phyloP scores from a whole-genome alignment of 2,888 invertebrate species.

The Drosophila recens region DNA sequence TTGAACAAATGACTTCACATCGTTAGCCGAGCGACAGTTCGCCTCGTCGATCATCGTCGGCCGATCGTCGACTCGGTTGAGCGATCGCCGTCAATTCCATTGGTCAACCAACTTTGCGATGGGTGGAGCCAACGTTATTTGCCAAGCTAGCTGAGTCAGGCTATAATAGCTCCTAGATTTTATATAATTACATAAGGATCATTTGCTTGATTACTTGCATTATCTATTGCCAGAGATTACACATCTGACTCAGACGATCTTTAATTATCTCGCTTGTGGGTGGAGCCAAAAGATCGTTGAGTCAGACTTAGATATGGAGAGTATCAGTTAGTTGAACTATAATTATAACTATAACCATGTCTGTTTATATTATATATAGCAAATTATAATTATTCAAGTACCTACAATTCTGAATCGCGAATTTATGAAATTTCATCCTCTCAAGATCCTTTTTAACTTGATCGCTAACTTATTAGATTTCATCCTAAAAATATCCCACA shows the following conservation, averaged over 20 bases:
- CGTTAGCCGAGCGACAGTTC: slow-evolving; percentile 31
- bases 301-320: not conserved
- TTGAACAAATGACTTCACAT: slow-evolving; percentile 68
- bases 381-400: too few species aligned
- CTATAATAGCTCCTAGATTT: slow-evolving; percentile 15
- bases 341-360: not conserved
- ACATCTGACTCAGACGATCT: slow-evolving; percentile 6
- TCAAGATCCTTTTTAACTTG: not conserved
- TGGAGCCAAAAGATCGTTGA: slow-evolving; percentile 1
- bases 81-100: slow-evolving; percentile 43
- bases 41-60: slow-evolving; percentile 35
- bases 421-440: not conserved
- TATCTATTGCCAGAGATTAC: slow-evolving; percentile 1
- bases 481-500: not conserved
- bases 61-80: slow-evolving; percentile 29
- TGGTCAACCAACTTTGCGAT: slow-evolving; percentile 23
- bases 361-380: too few species aligned
- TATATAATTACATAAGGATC: slow-evolving; percentile 22
- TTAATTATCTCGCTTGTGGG: slow-evolving; percentile 7
- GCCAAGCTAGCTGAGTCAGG: slow-evolving; percentile 26
- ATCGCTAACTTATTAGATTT: not conserved
- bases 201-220: slow-evolving; percentile 7
- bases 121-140: slow-evolving; percentile 42
- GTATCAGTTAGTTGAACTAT: not conserved
- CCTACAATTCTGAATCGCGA: not conserved